phyloP scores from a whole-genome alignment of 2,113 vertebrate species.

The Scopus umbretta region DNA sequence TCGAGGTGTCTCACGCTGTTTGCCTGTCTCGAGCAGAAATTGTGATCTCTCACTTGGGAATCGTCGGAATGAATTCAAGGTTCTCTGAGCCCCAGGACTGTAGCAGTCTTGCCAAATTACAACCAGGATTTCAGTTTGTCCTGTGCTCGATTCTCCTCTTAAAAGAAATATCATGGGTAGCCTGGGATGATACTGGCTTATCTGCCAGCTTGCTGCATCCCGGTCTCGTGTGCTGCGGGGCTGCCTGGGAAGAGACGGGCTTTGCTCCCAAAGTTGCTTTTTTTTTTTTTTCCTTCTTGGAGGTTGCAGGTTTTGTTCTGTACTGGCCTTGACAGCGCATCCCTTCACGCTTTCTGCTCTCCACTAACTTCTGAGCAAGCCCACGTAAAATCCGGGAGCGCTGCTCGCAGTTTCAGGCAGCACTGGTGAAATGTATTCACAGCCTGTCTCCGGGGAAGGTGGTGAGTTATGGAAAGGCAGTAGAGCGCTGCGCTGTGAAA shows the following conservation, averaged over 20 bases:
- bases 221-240: not conserved
- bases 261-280: not conserved
- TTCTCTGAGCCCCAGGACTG: not conserved
- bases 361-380: not conserved
- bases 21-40: not conserved
- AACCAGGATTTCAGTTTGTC: not conserved
- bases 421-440: not conserved
- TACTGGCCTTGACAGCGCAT: not conserved
- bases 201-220: not conserved
- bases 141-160: not conserved
- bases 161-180: not conserved
- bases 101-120: not conserved
- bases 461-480: not conserved
- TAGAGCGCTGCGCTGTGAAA: not conserved
- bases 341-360: not conserved
- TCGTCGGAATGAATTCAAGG: fast-evolving
- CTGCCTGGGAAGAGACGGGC: not conserved
- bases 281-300: not conserved
- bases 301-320: not conserved
- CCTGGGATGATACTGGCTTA: not conserved
- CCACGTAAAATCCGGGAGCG: not conserved
- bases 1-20: fast-evolving
- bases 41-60: not conserved
- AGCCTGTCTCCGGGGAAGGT: not conserved
- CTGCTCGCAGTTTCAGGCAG: not conserved